phyloP scores from a whole-genome alignment of 1,140 invertebrate genomes.

The Coenobita brevimanus region DNA sequence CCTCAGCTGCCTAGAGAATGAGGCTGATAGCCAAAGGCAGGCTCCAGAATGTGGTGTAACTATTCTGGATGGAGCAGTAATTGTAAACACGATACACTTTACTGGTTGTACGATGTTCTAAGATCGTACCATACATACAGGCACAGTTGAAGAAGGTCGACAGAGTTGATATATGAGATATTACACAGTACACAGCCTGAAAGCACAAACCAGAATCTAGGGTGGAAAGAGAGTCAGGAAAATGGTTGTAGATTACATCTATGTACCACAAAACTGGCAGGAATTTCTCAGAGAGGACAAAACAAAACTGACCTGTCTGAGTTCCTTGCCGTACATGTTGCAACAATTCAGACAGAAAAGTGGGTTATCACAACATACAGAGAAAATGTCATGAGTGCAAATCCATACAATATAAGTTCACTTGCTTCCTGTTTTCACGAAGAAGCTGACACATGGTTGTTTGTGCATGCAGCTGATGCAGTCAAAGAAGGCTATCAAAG shows the following conservation, averaged over 20 bases:
- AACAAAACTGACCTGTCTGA: no score
- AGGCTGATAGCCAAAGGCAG: no score
- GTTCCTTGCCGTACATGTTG: no score
- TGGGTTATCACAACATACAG: not conserved
- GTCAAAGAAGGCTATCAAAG: not conserved
- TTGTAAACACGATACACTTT: no score
- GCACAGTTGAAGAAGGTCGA: no score
- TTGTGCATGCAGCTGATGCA: constrained; percentile 6
- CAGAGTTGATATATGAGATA: no score
- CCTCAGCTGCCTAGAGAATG: no score
- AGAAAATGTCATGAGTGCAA: not conserved
- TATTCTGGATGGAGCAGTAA: no score
- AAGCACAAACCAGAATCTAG: not conserved
- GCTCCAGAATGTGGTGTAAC: no score
- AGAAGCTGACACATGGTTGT: constrained; percentile 3
- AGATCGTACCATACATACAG: no score
- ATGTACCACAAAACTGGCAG: not conserved
- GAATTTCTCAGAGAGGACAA: not conserved
- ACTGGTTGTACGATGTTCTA: no score
- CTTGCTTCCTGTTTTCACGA: not conserved
- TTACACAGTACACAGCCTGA: not conserved
- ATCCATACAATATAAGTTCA: not conserved
- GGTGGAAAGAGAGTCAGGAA: not conserved
- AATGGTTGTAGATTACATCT: no score
- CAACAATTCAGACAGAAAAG: not conserved